Percentiles rank a stretch among this genome's conserved stretches.
Conservation (phyloP, 1,140 invertebrate genomes). For the Dendroctonus valens region DNA sequence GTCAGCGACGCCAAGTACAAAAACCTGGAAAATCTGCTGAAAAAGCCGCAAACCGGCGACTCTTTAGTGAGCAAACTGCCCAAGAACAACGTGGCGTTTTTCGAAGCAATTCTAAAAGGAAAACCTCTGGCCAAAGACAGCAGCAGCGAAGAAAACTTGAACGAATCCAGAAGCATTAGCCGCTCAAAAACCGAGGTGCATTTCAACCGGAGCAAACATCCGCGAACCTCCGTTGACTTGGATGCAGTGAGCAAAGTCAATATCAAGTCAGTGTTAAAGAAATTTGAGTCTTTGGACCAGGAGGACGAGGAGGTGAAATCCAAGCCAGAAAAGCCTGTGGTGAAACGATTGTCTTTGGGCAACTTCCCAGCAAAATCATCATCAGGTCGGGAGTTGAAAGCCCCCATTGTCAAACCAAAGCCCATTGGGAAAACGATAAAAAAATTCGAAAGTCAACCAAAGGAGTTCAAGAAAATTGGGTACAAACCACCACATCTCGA, state of each 20-base stretch:
- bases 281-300: constrained; percentile 45
- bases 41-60: constrained; percentile 39
- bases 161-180: constrained; percentile 28
- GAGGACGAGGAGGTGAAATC: constrained; percentile 11
- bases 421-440: constrained; percentile 31
- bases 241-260: constrained; percentile 48
- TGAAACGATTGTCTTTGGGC: constrained; percentile 32
- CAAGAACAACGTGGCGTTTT: constrained; percentile 46
- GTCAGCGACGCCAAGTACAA: constrained; percentile 47
- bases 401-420: constrained; percentile 19
- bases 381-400: not conserved
- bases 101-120: constrained; percentile 45
- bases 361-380: constrained; percentile 12
- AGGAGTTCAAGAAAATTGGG: constrained; percentile 18
- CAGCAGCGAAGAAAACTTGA: constrained; percentile 30
- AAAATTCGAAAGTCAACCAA: constrained; percentile 29
- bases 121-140: constrained; percentile 36
- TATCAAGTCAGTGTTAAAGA: constrained; percentile 46
- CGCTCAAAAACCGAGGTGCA: constrained; percentile 48
- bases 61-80: constrained; percentile 44
- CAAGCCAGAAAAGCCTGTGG: constrained; percentile 22
- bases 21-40: constrained; percentile 45
- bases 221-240: constrained; percentile 45
- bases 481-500: not conserved
- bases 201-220: constrained; percentile 32